A percentile compares a stretch with the other conserved stretches of the same genome.
These are phyloP conservation scores for Calliphora vicina DNA, from an alignment of 1,140 invertebrate species.

Conservation along the genomic window DNA sequence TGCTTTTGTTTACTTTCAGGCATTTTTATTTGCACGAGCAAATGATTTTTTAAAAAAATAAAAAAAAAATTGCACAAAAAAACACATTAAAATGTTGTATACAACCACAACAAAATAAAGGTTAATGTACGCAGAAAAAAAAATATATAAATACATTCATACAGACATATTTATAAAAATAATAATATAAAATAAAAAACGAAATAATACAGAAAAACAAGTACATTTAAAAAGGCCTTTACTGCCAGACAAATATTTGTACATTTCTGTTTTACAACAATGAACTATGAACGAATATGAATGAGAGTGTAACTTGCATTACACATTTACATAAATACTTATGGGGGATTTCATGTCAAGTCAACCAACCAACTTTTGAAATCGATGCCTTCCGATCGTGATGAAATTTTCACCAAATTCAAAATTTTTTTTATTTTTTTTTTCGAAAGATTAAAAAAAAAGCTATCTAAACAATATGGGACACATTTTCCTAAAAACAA, in stretches of 20 bases:
- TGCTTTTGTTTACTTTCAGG: background rate
- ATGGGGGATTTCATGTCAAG: too few species aligned
- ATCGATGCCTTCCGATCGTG: too few species aligned
- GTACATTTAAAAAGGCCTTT: background rate
- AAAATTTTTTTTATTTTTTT: too few species aligned
- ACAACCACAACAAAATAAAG: background rate
- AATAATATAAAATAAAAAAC: background rate
- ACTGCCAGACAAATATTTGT: background rate
- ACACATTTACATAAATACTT: too few species aligned
- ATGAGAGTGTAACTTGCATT: too few species aligned
- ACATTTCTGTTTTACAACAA: too few species aligned
- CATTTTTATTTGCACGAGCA: background rate
- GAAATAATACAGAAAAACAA: background rate
- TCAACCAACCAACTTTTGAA: too few species aligned
- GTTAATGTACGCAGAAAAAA: background rate
- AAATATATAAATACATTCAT: background rate
- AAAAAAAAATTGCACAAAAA: background rate
- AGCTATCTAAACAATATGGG: too few species aligned
- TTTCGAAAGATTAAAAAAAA: too few species aligned
- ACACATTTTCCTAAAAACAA: too few species aligned
- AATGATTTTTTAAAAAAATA: background rate
- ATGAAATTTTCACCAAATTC: too few species aligned
- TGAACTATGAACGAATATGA: too few species aligned
- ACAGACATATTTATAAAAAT: background rate
- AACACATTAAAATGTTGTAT: background rate